Base-by-base conservation (phyloP, 1,140 invertebrate species). In the Saxidomus purpurata region DNA sequence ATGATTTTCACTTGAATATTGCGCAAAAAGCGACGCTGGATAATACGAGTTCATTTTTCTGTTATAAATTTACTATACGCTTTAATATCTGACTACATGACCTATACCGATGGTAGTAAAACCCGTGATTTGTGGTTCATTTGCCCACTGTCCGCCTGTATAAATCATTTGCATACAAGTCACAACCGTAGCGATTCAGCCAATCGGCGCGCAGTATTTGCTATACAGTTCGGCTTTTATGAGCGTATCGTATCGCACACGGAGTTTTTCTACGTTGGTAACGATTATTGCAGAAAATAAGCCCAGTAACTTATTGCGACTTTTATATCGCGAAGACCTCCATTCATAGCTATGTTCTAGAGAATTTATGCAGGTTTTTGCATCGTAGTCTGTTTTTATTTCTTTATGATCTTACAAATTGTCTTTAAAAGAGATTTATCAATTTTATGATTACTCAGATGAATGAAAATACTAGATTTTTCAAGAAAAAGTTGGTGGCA, bases 41-140 rank as follows among this genome's bases (percentile, higher is more conserved):
- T 93, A 94, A 83, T 94, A 94, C 36, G 93, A 94, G 91, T 94
- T 94, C 93, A 94, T 94, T 93, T 93, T 93, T 91, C 85, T 87
- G 61, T 84, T 93, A 92, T 93, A 93, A 92, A 89, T 91, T 92
- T 89, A 87, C 86, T 90, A 92, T 92, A 89, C 77, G 63, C 83
- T 91, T 84, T 84, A 89, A 92, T 92, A 92, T 93, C 91, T 90
- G 87, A 90, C 92, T 92, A 92, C 93, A 94, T 94, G 93, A 93
- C 93, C 93, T 92, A 90, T 89, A 88, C 91, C 61, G 63, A 89
- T 89, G 87, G 89, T 87, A 90, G 89, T 89, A 89, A 91, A 90
- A 90, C 88, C 89, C 80, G 90, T 94, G 93, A 94, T 94, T 94
- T 94, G 93, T 94, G 93, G 88, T 81, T 83, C 85, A 92, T 90